Evolutionary conservation across 53 echinoderm and acorn worm genomes (phyloP).

Genomic region (Temnopleurus reevesii): DNA sequence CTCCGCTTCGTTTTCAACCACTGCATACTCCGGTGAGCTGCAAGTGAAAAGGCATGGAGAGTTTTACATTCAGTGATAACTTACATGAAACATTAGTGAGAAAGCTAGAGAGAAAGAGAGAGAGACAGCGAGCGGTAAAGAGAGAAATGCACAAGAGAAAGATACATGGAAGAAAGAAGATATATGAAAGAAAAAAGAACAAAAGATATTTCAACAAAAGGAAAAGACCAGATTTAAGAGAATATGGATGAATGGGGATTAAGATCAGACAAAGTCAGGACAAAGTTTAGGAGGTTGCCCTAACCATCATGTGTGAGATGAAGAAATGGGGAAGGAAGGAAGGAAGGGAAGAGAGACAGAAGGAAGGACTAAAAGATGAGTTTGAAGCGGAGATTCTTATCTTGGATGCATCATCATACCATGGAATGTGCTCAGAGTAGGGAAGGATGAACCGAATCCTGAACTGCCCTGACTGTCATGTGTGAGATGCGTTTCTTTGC

Average conservation of each 20-base stretch:
- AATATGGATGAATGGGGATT: not conserved
- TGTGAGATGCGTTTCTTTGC: constrained; percentile 62
- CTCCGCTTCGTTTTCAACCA: constrained; percentile 87
- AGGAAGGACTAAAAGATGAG: not conserved
- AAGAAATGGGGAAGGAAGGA: not conserved
- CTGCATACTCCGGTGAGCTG: constrained; percentile 90
- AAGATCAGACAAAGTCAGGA: not conserved
- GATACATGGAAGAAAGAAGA: not conserved
- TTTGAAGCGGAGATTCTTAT: not conserved
- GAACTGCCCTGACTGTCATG: constrained; percentile 69
- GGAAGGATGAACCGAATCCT: constrained; percentile 74
- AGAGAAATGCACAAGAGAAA: not conserved
- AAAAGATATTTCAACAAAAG: not conserved
- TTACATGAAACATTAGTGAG: not conserved
- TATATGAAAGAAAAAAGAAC: not conserved
- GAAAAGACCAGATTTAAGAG: not conserved
- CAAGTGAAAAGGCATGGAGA: not conserved
- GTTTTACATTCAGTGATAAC: not conserved
- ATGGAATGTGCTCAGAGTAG: constrained; percentile 89
- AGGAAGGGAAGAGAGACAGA: not conserved
- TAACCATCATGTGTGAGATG: not conserved
- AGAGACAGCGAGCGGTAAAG: constrained; percentile 1
- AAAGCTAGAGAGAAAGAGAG: not conserved
- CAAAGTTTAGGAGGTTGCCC: not conserved
- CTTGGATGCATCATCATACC: constrained; percentile 71